Evolutionary conservation across 2,888 invertebrate species (phyloP), one percentile per base, ranked within the genome.

Genomic region (Standfussiana lucernea): DNA sequence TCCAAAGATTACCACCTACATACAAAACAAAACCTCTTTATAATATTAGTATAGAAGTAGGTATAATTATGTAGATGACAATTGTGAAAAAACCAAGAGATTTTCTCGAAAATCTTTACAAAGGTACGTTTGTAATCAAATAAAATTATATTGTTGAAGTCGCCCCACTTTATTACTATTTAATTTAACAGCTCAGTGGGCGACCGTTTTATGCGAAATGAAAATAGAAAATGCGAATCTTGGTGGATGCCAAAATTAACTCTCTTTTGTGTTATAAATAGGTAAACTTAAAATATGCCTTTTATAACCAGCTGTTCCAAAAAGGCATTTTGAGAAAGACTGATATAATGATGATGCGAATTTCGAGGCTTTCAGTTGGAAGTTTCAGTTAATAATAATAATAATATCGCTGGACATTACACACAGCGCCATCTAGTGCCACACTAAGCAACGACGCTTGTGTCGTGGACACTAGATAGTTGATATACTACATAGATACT

Each of bases 121-220:
- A 72, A 85, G 40, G 68, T 59, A 65, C 61, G 18, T 59, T 75
- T 66, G 71, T 80, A 71, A 72, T 74, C 40, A 84, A 83, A 79
- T 80, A 73, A 77, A 83, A 85, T 76, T 80, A 76, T 75, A 79
- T 77, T 79, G 75, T 79, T 73, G 50, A 24, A 68, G 68, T 66
- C 74, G 67, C 79, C 24, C n/a, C 50, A 40, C 76, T 85, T 77
- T 80, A 75, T 77, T 62, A 86, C 73, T 59, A 59, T 78, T 75
- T 80, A 71, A 80, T 85, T 86, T 83, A 69, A 81, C 73, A 59
- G 69, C 62, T 64, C 71, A 78, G 65, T 66, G 61, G 76, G 32
- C 64, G 56, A 65, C 24, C 42, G 28, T 79, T 78, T 75, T 64
- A 74, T 75, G 37, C 28, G 24, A 81, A 79, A 73, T 76, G 75